Percentiles rank a stretch among this genome's conserved stretches.
Conservation (phyloP, 2,113 vertebrate species). For the Sorex fumeus region DNA sequence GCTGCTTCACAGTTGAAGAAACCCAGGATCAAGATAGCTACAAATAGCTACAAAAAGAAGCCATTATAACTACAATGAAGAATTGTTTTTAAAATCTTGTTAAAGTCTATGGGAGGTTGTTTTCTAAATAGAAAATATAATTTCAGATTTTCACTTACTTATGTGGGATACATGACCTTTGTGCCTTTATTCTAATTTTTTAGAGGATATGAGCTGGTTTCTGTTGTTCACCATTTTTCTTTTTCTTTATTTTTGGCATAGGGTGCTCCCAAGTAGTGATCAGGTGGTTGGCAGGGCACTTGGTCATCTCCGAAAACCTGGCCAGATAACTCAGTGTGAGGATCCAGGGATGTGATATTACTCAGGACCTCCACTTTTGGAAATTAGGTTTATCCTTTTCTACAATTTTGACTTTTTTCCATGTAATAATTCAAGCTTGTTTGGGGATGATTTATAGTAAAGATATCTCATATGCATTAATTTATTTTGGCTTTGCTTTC, state of each 20-base stretch:
- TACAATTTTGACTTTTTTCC: background rate
- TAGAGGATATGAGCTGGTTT: background rate
- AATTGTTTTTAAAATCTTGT: background rate
- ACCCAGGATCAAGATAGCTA: background rate
- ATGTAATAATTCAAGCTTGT: background rate
- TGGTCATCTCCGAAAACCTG: too few species aligned
- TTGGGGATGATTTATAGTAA: background rate
- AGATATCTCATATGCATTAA: background rate
- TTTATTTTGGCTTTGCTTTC: background rate
- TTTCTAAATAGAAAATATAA: background rate
- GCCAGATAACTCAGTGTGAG: too few species aligned
- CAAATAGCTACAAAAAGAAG: background rate
- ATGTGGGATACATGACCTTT: background rate
- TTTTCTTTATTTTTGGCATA: too few species aligned
- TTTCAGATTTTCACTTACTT: constrained; percentile 28
- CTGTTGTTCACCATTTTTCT: constrained; percentile 16
- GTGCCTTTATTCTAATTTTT: background rate
- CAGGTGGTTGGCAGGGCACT: too few species aligned
- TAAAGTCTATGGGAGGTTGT: background rate
- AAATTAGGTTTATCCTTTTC: background rate
- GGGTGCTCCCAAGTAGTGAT: background rate
- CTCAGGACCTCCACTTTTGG: too few species aligned
- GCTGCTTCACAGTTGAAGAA: background rate
- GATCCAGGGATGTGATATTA: too few species aligned
- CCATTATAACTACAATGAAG: background rate